phyloP scores from a whole-genome alignment of 2,113 vertebrate species.

The Rhinopomastus cyanomelas region DNA sequence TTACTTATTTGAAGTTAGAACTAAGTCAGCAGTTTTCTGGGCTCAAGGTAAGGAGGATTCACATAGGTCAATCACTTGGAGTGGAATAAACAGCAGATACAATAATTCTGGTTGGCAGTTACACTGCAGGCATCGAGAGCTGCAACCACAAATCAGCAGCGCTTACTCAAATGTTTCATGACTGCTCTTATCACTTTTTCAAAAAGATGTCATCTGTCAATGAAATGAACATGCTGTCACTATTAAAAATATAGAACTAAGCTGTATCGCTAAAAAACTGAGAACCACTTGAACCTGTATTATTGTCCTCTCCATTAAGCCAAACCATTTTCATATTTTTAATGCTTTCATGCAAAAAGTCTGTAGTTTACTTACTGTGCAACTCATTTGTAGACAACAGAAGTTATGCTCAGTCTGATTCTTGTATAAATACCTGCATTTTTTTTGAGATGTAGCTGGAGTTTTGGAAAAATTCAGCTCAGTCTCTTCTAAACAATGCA shows the following conservation, averaged over 20 bases:
- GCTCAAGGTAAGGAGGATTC: constrained; percentile 53
- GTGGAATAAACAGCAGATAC: constrained; percentile 54
- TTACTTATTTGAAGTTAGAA: constrained; percentile 27
- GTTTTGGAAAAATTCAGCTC: background rate
- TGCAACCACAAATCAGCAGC: constrained; percentile 50
- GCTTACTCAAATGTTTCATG: constrained; percentile 54
- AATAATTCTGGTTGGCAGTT: constrained; percentile 50
- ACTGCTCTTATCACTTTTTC: constrained; percentile 38
- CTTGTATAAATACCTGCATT: background rate
- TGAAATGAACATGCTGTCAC: constrained; percentile 1
- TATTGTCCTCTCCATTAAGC: background rate
- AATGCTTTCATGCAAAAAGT: background rate
- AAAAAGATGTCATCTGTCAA: constrained; percentile 34
- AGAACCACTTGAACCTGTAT: background rate
- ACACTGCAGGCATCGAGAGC: background rate
- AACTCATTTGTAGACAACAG: background rate
- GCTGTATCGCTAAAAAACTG: background rate
- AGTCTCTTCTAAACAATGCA: too few species aligned
- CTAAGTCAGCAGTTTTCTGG: constrained; percentile 49
- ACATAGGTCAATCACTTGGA: constrained; percentile 46
- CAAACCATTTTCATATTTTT: background rate
- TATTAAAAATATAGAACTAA: constrained; percentile 37
- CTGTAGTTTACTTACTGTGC: background rate
- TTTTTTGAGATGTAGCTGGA: background rate
- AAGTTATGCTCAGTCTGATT: background rate